These are phyloP conservation scores for Aegotheles bennettii DNA, from an alignment of 2,113 vertebrate species.

Conservation along the genomic window DNA sequence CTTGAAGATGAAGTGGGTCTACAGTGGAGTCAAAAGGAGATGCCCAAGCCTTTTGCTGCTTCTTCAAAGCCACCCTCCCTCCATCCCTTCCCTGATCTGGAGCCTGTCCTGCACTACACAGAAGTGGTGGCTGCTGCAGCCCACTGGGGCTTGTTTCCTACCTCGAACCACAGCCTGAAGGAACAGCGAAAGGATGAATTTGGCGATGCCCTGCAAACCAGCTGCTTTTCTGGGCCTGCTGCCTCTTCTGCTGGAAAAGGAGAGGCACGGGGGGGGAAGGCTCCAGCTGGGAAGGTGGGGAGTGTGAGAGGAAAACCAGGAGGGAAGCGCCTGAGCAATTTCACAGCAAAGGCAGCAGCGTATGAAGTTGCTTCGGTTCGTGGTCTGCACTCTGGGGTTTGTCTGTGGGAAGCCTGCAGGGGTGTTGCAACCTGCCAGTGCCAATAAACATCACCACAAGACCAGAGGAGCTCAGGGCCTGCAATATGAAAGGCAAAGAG, in stretches of 20 bases:
- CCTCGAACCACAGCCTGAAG: background rate
- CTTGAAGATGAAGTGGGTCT: background rate
- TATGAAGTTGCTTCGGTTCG: conserved; percentile 33
- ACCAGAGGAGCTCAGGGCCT: conserved; percentile 43
- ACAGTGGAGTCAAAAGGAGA: background rate
- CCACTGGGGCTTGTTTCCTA: background rate
- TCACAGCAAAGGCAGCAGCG: conserved; percentile 32
- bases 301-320: background rate
- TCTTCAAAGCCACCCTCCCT: background rate
- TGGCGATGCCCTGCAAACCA: background rate
- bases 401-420: conserved; percentile 65
- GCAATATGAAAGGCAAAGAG: conserved; percentile 64
- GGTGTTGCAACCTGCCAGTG: conserved; percentile 64
- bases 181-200: background rate
- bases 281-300: conserved; percentile 22
- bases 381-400: conserved; percentile 58
- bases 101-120: background rate
- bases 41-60: background rate
- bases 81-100: background rate
- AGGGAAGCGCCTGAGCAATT: conserved; percentile 58
- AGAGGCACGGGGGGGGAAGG: background rate
- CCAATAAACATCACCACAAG: conserved; percentile 65
- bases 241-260: conserved; percentile 16
- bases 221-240: conserved; percentile 9
- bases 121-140: background rate